These are phyloP conservation scores for Stenichneumon culpator DNA, from an alignment of 2,888 invertebrate genomes.

Conservation along the genomic window DNA sequence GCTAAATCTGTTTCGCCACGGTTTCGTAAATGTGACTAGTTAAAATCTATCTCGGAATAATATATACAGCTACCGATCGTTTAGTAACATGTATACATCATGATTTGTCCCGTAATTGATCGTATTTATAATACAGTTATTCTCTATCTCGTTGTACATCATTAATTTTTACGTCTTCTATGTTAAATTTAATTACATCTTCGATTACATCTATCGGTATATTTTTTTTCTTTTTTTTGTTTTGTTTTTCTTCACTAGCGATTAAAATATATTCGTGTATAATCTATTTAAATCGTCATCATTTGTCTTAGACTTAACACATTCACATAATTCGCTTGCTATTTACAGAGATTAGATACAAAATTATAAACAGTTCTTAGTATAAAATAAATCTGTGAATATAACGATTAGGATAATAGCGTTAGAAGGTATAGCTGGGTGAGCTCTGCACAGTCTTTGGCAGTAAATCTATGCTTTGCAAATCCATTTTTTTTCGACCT, in stretches of 20 bases:
- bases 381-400: conserved; percentile 83
- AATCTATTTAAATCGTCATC: conserved; percentile 55
- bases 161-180: conserved; percentile 76
- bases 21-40: conserved; percentile 79
- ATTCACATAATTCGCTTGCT: conserved; percentile 73
- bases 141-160: conserved; percentile 84
- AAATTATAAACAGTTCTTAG: conserved; percentile 83
- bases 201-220: conserved; percentile 67
- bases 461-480: conserved; percentile 68
- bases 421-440: conserved; percentile 77
- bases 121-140: conserved; percentile 79
- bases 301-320: conserved; percentile 58
- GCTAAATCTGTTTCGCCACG: conserved; percentile 55
- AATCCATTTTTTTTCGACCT: conserved; percentile 37
- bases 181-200: conserved; percentile 76
- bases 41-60: conserved; percentile 74
- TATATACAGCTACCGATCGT: conserved; percentile 72
- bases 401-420: conserved; percentile 80
- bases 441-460: conserved; percentile 77
- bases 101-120: conserved; percentile 78
- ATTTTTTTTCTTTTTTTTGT: conserved; percentile 42
- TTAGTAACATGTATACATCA: conserved; percentile 77
- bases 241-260: conserved; percentile 71
- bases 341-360: conserved; percentile 84
- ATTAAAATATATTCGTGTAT: conserved; percentile 77